Base-by-base conservation (phyloP, 2,888 invertebrate genomes). In the Pteria penguin region DNA sequence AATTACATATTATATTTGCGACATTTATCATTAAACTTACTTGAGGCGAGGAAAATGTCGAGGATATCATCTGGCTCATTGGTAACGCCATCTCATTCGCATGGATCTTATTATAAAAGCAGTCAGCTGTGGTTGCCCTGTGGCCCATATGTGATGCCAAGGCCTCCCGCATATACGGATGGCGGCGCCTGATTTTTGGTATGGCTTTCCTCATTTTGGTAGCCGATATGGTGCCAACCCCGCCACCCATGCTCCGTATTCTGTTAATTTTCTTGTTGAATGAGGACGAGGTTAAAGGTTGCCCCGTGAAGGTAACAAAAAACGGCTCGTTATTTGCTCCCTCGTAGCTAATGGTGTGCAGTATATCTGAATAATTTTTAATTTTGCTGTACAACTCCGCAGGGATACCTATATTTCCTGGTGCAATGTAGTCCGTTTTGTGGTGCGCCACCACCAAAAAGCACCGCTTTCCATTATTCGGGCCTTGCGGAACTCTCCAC, bases 131-230 rank as follows among this genome's bases (percentile, higher is more conserved):
- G n/a, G 26, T 18, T 24, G 36, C 18, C 36, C 26, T 32, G 22
- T 69, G 69, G 5, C 58, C 36, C 69, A 69, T 69, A 18, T 69
- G 69, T 24, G 27, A 60, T 8, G 69, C 69, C 27, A 60, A 27
- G 1, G 36, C 36, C 2, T 33, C 22, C n/a, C 61, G 14, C 11
- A 52, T 32, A 22, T 58, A 26, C 5, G 69, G 69, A 24, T 27
- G 33, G 1, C 4, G 11, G n/a, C 24, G 60, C 22, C 69, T 1
- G 1, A 69, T 26, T 1, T 24, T 69, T 0, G 36, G 26, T 0
- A 45, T 60, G 2, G 60, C 33, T 27, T 69, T 69, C 11, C 69
- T n/a, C 5, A 69, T 24, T n/a, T 58, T 57, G 4, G 69, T 70
- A 2, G 45, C 36, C 0, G 36, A 45, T 1, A 70, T n/a, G 0